Evolutionary conservation across 1,140 invertebrate genomes (phyloP), one percentile per base, ranked within the genome.

Genomic region (Episyrphus balteatus): DNA sequence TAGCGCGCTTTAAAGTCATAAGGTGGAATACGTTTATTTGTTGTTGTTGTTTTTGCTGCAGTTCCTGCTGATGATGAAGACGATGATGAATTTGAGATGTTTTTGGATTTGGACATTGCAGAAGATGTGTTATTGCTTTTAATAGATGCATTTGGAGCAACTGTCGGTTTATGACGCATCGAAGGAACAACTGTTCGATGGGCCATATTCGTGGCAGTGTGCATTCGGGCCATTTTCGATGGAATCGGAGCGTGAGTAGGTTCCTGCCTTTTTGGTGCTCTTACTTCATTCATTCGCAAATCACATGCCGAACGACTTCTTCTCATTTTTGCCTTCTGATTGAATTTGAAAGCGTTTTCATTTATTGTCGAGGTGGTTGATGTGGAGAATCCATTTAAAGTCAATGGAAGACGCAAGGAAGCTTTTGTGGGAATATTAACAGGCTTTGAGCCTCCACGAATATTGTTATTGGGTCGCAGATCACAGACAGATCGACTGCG

Each of bases 1-100:
- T 73, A 78, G 33, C 73, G 70, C 11, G 75, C 75, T 56, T 78
- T 78, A 52, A 70, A 78, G 54, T 78, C 76, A 55, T 77, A 77
- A 1, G 75, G 69, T 5, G 75, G 67, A 48, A 77, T 76, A 48
- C 72, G 74, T 40, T 51, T 51, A n/a, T 45, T 51, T 30, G 44
- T 46, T 3, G 50, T n/a, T n/a, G n/a, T n/a, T n/a, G n/a, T n/a
- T n/a, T n/a, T n/a, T n/a, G 31, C 42, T 46, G 40, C 40, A 15
- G 47, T 34, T 40, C 50, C 49, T 15, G 49, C 43, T 30, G 48
- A 38, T 17, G 51, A 46, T 11, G 40, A 18, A 18, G 40, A 15
- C 5, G 45, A 8, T 7, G 51, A 44, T 19, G 47, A 33, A 9
- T 26, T 8, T n/a, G 17, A 3, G 21, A 8, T 8, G 21, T 3